Evolutionary conservation across 2,113 vertebrate genomes (phyloP), one percentile per base, ranked within the genome.

Genomic region (Sphaerodactylus townsendi): DNA sequence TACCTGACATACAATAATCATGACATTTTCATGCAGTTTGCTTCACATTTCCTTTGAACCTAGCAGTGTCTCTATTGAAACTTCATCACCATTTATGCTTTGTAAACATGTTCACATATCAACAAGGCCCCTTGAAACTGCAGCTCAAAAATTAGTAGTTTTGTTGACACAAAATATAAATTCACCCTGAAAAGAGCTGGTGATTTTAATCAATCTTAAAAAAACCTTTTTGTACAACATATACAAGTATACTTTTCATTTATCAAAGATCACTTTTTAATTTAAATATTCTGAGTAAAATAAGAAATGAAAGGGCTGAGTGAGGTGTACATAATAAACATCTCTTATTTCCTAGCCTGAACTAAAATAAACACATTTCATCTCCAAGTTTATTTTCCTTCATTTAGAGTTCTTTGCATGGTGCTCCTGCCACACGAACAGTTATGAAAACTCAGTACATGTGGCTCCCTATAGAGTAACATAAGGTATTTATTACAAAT

Each of bases 401-500:
- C 92, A 85, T 91, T 93, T 93, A 86, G 85, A 95, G 90, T 94
- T 94, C 90, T 71, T 92, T 86, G 91, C 94, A 85, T 86, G 84
- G 90, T 86, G 84, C 56, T 92, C 70, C 91, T 90, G 86, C 80
- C 87, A 92, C 83, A 93, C 90, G 76, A 92, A 93, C 91, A 87
- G 70, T 87, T 87, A 76, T 83, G 91, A 92, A 83, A 79, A 87
- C 89, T 90, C 84, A 93, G 74, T 50, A 84, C 86, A 88, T 77
- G 10, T 88, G 66, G 70, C 88, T 89, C 83, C 80, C 80, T 89
- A 85, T 59, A 83, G 90, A 90, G 90, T 95, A 93, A 96, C 95
- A 97, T 95, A 94, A 94, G 93, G 94, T 90, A 96, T 96, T 96
- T 96, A 95, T 96, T 96, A 96, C 84, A 93, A 93, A 90, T 85